These are phyloP conservation scores for Mormyrus proboscirostris DNA, from an alignment of 2,797 vertebrate species.

Conservation along the genomic window DNA sequence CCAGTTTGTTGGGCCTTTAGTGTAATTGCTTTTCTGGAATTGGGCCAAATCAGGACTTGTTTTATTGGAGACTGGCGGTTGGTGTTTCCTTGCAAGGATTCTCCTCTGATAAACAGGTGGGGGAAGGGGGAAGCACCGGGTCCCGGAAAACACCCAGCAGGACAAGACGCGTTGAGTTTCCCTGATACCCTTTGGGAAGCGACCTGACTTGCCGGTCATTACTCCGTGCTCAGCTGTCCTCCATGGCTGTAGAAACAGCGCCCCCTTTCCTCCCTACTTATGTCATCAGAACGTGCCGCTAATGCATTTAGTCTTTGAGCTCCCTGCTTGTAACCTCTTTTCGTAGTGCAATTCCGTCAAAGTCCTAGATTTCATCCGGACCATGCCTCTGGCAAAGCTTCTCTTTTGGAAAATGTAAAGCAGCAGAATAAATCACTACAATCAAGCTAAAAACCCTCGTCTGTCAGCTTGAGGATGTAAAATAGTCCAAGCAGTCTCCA, in stretches of 20 bases:
- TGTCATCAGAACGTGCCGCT: neutral
- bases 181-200: neutral
- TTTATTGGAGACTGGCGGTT: neutral
- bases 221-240: neutral
- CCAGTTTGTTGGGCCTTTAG: neutral
- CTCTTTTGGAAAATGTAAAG: neutral
- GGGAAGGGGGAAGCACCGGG: neutral
- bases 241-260: neutral
- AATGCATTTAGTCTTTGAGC: neutral
- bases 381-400: neutral
- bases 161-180: neutral
- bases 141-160: neutral
- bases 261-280: neutral
- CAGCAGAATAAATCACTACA: neutral
- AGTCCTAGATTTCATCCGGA: neutral
- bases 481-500: neutral
- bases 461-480: neutral
- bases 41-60: neutral
- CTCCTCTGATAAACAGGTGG: neutral
- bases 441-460: neutral
- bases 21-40: conserved; percentile 17
- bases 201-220: neutral
- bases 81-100: neutral
- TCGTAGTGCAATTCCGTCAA: neutral
- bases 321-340: neutral